phyloP scores from a whole-genome alignment of 2,888 invertebrate genomes.

The Anarsia innoxiella region DNA sequence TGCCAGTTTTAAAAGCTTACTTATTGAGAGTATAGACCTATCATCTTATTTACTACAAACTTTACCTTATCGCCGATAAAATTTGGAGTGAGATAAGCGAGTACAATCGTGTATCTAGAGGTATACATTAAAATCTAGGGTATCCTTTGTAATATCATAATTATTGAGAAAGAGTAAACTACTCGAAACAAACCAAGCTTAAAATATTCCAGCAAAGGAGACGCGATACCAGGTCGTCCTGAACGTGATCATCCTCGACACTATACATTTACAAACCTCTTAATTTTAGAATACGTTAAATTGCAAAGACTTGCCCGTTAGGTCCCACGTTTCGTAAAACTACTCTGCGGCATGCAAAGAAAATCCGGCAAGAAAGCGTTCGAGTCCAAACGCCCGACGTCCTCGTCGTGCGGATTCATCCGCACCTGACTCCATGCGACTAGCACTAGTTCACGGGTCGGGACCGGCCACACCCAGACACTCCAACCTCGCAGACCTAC shows the following conservation, averaged over 20 bases:
- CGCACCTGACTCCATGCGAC: too few species aligned
- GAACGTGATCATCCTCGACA: constrained; percentile 6
- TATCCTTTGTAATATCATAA: constrained; percentile 47
- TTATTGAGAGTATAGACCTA: constrained; percentile 39
- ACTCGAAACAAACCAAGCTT: constrained; percentile 39
- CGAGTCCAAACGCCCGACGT: too few species aligned
- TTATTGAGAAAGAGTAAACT: constrained; percentile 48
- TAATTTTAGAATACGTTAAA: constrained; percentile 25
- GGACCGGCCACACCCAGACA: too few species aligned
- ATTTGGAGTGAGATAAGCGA: constrained; percentile 41
- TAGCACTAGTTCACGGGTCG: too few species aligned
- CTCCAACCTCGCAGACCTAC: too few species aligned
- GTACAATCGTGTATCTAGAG: constrained; percentile 38
- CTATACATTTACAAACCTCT: constrained; percentile 17
- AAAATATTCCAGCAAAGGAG: too few species aligned
- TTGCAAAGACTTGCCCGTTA: constrained; percentile 44
- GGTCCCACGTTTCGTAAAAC: constrained; percentile 51
- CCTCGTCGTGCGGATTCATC: too few species aligned
- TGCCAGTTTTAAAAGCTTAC: constrained; percentile 50
- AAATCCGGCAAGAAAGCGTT: constrained; percentile 52
- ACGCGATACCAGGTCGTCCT: too few species aligned
- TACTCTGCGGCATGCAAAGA: constrained; percentile 34
- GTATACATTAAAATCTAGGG: constrained; percentile 45
- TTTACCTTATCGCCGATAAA: constrained; percentile 32
- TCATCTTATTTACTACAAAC: constrained; percentile 35